Percentiles rank a stretch among this genome's conserved stretches.
phyloP scores from a whole-genome alignment of 2,797 vertebrate genomes.

The Petrocephalus schoutedeni region DNA sequence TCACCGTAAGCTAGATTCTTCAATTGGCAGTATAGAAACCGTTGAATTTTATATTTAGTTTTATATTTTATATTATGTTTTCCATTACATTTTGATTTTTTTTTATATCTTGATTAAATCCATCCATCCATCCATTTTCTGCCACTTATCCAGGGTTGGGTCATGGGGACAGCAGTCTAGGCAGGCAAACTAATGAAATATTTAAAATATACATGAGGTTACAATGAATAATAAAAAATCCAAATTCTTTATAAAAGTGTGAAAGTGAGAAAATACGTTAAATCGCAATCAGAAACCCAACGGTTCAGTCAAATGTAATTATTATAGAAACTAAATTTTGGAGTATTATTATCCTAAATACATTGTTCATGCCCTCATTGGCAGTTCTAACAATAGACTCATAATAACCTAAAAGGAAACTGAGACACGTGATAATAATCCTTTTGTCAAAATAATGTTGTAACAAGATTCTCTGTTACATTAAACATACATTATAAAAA shows the following conservation, averaged over 20 bases:
- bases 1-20: background rate
- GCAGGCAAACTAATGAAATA: background rate
- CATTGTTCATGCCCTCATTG: background rate
- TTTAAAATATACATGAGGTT: constrained; percentile 6
- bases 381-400: background rate
- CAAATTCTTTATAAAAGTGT: too few species aligned
- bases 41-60: background rate
- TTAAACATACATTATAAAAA: constrained; percentile 12
- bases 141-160: background rate
- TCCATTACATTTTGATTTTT: background rate
- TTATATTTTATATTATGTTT: background rate
- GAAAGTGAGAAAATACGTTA: background rate
- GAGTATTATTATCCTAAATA: constrained; percentile 12
- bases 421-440: background rate
- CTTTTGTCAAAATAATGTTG: background rate
- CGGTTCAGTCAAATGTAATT: background rate
- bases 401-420: background rate
- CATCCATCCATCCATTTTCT: background rate
- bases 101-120: background rate
- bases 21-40: background rate
- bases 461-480: background rate
- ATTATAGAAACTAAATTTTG: background rate
- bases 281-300: background rate
- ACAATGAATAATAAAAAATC: background rate
- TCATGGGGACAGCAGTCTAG: too few species aligned